Evolutionary conservation across 2,797 vertebrate species (phyloP).

Genomic region (Prunella strophiata): DNA sequence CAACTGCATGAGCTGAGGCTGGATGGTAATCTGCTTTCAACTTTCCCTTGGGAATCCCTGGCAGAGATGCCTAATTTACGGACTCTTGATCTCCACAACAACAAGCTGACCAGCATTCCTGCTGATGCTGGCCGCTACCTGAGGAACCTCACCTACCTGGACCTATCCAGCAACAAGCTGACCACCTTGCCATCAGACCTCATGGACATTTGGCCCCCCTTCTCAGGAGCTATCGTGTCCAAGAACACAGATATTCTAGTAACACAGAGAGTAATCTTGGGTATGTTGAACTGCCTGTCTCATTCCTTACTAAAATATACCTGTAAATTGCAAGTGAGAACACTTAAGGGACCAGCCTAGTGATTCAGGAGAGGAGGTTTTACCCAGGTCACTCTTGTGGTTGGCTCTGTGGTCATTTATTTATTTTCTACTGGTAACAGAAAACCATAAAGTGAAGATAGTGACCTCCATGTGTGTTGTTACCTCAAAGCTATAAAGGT

Average conservation of each 20-base stretch:
- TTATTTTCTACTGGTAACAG: background rate
- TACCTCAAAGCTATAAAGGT: background rate
- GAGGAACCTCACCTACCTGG: slow-evolving; percentile 89
- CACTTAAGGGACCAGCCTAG: background rate
- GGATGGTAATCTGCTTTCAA: slow-evolving; percentile 89
- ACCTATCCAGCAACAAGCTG: slow-evolving; percentile 94
- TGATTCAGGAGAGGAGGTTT: background rate
- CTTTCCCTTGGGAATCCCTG: slow-evolving; percentile 94
- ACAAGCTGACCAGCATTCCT: slow-evolving; percentile 84
- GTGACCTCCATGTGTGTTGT: background rate
- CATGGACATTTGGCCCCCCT: slow-evolving; percentile 92
- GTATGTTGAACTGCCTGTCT: slow-evolving; percentile 73
- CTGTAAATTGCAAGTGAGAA: background rate
- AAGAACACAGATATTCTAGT: slow-evolving; percentile 57
- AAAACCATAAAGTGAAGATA: background rate
- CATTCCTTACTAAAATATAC: background rate
- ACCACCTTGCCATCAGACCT: slow-evolving; percentile 88
- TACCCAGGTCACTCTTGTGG: background rate
- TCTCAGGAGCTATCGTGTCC: slow-evolving; percentile 65
- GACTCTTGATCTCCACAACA: slow-evolving; percentile 93
- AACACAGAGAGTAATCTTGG: slow-evolving; percentile 87
- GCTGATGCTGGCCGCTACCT: slow-evolving; percentile 83
- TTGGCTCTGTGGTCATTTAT: background rate
- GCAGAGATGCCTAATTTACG: slow-evolving; percentile 87
- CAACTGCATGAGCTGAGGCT: slow-evolving; percentile 91